phyloP scores from a whole-genome alignment of 2,888 invertebrate genomes.

The Calliphora vomitoria region DNA sequence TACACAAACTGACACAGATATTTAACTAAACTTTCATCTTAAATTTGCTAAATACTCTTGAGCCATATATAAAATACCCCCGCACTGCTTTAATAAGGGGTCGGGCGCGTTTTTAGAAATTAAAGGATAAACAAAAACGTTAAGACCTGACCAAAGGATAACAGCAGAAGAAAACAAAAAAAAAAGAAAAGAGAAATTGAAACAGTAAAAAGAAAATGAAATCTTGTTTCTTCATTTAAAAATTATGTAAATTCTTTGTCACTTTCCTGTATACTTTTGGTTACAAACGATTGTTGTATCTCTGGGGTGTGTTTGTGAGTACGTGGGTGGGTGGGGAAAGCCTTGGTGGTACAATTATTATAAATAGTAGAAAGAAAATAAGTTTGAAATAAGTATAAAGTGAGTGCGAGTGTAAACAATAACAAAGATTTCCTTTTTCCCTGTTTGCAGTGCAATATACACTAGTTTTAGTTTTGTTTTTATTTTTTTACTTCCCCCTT shows the following conservation, averaged over 20 bases:
- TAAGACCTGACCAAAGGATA: not conserved
- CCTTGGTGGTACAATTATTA: not conserved
- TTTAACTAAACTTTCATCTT: conserved; percentile 16
- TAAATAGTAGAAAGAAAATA: not conserved
- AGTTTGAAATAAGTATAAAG: not conserved
- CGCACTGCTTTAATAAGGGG: not conserved
- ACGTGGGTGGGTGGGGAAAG: not conserved
- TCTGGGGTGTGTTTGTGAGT: not conserved
- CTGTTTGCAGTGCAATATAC: not conserved
- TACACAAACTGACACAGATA: not conserved
- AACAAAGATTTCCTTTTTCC: conserved; percentile 33
- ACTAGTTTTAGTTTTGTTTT: conserved; percentile 10
- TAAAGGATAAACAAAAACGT: conserved; percentile 59
- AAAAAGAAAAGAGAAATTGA: not conserved
- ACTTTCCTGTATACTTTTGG: conserved; percentile 20
- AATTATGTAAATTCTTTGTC: conserved; percentile 70
- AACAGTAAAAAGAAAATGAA: conserved; percentile 18
- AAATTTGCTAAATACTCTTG: conserved; percentile 9
- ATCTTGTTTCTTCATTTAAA: conserved; percentile 54
- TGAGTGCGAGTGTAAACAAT: conserved; percentile 11
- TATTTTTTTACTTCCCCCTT: not conserved
- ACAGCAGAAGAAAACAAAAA: not conserved
- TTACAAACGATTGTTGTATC: not conserved
- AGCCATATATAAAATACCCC: not conserved
- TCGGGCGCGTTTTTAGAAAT: conserved; percentile 33